Percentiles rank a stretch among this genome's conserved stretches.
Evolutionary conservation across 35 echinoderm and acorn worm genomes (phyloP).

Genomic region (Ophiothrix spiculata): DNA sequence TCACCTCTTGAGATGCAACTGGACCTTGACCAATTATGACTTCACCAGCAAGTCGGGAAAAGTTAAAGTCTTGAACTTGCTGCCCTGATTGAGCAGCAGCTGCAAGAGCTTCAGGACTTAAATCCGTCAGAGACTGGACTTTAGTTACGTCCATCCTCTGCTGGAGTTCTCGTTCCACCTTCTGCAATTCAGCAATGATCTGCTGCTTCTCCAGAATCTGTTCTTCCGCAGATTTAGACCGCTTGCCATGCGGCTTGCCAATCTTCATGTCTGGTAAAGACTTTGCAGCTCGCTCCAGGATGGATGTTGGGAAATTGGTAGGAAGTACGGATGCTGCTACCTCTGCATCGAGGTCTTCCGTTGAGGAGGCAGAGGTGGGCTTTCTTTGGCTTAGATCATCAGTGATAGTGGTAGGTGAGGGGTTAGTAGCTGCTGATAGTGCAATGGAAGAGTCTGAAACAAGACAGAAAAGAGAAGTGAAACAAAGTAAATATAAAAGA

Average conservation of each 20-base stretch:
- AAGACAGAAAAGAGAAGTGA: too few species aligned
- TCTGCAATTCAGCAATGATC: constrained; percentile 88
- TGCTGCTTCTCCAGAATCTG: constrained; percentile 97
- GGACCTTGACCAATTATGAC: neutral
- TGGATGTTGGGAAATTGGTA: constrained; percentile 23
- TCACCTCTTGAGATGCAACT: neutral
- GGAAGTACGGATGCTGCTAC: neutral
- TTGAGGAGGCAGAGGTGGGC: constrained; percentile 24
- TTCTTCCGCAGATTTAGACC: constrained; percentile 57
- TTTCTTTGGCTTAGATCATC: constrained; percentile 27
- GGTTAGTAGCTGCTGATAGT: neutral
- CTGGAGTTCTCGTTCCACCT: constrained; percentile 82
- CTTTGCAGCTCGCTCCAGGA: constrained; percentile 20
- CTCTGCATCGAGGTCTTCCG: constrained; percentile 5
- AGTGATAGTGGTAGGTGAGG: neutral
- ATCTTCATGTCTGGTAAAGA: constrained; percentile 18
- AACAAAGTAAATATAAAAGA: too few species aligned
- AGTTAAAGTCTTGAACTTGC: neutral
- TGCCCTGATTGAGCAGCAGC: neutral
- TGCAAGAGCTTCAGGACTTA: neutral
- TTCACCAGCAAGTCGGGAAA: neutral
- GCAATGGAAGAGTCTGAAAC: neutral
- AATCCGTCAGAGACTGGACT: neutral
- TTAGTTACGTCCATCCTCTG: constrained; percentile 47
- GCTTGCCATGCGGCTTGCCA: constrained; percentile 42